Percentiles rank a stretch among this genome's conserved stretches.
These are phyloP conservation scores for Dendropsophus ebraccatus DNA, from an alignment of 2,113 vertebrate species.

Conservation along the genomic window DNA sequence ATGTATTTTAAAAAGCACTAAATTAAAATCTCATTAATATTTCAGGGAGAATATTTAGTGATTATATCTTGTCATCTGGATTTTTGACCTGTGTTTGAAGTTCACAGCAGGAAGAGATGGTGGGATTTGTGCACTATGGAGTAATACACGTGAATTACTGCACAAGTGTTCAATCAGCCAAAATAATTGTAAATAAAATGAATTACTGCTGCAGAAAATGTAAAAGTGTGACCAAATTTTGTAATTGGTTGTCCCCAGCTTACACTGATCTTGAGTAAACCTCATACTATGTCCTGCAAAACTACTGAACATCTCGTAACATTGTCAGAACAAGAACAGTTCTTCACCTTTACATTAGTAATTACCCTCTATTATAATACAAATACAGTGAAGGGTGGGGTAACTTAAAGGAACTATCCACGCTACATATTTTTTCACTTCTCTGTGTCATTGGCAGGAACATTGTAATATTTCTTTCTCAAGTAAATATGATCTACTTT, in stretches of 20 bases:
- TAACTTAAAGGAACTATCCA: background rate
- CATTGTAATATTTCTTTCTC: background rate
- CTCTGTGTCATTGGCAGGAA: background rate
- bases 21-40: slow-evolving; percentile 86
- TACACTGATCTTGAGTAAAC: slow-evolving; percentile 63
- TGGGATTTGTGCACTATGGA: slow-evolving; percentile 83
- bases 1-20: slow-evolving; percentile 79
- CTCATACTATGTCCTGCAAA: background rate
- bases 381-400: background rate
- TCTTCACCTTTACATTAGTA: background rate
- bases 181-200: slow-evolving; percentile 87
- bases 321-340: background rate
- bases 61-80: slow-evolving; percentile 84
- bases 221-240: slow-evolving; percentile 86
- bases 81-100: slow-evolving; percentile 84
- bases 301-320: background rate
- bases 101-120: slow-evolving; percentile 83
- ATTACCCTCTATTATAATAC: background rate
- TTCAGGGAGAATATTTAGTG: slow-evolving; percentile 79
- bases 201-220: slow-evolving; percentile 88
- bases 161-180: slow-evolving; percentile 84
- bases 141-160: slow-evolving; percentile 88
- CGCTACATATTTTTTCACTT: background rate
- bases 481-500: background rate
- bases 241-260: slow-evolving; percentile 73